Evolutionary conservation across 2,113 vertebrate species (phyloP), one percentile per base, ranked within the genome.

Genomic region (Bos javanicus): DNA sequence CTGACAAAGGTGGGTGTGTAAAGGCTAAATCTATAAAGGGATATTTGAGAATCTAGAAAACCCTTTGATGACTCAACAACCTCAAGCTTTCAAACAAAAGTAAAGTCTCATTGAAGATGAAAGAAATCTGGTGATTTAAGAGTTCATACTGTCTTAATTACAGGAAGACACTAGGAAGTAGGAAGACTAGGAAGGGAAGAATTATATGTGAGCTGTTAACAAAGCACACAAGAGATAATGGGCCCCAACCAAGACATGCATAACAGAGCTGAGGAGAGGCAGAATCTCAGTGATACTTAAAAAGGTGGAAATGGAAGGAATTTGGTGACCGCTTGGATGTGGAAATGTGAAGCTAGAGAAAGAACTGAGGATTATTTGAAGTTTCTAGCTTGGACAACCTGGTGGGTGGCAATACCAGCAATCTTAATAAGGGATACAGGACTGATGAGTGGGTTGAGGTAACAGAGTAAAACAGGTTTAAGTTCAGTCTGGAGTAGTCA

Each of bases 31-130:
- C n/a, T 60, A 76, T 12, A 50, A 8, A 48, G 6, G 6, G 5
- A 4, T 86, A 81, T 83, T 90, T 97, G 60, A 92, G n/a, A 84
- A 93, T 94, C n/a, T 81, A 78, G 30, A 86, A 97, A 97, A 54
- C 8, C 17, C 15, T 95, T 56, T 90, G 30, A 12, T 91, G 21
- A 64, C 14, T 92, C 36, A 52, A 84, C 21, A 94, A 86, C 88
- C 28, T 5, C 43, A 96, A 71, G 28, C 50, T 76, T 88, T 28
- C 25, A 90, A 62, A 52, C 30, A 60, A 28, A 78, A 71, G 67
- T 71, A 57, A 62, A 54, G 21, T 74, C 59, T 84, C 14, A 92
- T 3, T 87, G 56, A 83, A 57, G 17, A 87, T 74, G 6, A 60
- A 64, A 92, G 48, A 33, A 64, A 13, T 50, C 13, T 57, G 84